Conservation (phyloP, 2,888 invertebrate species). For the Thysanoteuthis rhombus region DNA sequence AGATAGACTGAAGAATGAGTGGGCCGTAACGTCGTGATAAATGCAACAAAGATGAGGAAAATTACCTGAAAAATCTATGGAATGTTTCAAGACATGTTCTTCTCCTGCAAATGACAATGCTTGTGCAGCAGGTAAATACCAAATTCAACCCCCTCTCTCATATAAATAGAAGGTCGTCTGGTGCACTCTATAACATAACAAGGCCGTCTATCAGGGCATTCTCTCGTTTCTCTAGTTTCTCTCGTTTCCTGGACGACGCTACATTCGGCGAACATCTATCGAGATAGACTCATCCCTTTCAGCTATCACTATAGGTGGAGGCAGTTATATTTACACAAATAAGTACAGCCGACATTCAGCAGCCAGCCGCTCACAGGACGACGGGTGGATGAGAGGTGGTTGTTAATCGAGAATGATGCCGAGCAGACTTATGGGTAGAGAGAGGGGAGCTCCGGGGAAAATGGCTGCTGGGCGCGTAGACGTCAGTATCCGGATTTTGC, state of each 20-base stretch:
- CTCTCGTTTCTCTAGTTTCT: not conserved
- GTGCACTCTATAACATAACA: not conserved
- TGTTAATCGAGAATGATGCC: conserved; percentile 12
- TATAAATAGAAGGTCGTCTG: not conserved
- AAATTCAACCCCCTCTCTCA: not conserved
- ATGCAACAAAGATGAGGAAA: too few relatives aligned
- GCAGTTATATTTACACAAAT: not conserved
- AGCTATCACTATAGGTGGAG: not conserved
- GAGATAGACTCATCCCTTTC: too few relatives aligned
- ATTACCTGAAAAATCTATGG: not conserved
- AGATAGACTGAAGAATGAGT: too few relatives aligned
- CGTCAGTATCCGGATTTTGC: not conserved
- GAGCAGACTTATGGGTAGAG: not conserved
- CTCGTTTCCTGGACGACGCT: not conserved
- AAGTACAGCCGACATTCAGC: not conserved
- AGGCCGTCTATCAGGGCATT: not conserved
- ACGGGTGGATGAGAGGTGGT: not conserved
- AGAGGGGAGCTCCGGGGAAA: not conserved
- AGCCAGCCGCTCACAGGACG: not conserved
- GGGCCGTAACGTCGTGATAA: too few relatives aligned
- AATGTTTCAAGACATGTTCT: not conserved
- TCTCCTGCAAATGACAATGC: not conserved
- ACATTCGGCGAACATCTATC: not conserved
- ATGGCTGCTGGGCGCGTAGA: not conserved
- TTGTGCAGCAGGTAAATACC: too few relatives aligned